Conservation (phyloP, 2,888 invertebrate species). For the Agrilus biguttatus region DNA sequence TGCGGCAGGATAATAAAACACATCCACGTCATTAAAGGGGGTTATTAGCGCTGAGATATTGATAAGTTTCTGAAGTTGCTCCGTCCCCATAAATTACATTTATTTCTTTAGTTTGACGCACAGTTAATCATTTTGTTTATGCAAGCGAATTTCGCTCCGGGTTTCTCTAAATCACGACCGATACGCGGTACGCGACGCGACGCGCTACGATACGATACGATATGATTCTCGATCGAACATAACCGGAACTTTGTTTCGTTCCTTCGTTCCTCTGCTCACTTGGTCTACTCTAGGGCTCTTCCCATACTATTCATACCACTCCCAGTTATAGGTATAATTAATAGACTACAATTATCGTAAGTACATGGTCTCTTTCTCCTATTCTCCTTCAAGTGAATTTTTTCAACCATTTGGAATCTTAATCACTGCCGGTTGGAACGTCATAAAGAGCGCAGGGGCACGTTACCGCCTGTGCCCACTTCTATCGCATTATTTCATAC, state of each 20-base stretch:
- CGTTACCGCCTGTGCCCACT: too few species aligned
- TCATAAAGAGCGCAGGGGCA: too few species aligned
- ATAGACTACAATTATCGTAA: too few species aligned
- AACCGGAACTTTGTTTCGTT: slow-evolving; percentile 31
- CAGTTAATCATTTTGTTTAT: slow-evolving; percentile 33
- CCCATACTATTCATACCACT: too few species aligned
- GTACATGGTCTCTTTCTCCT: too few species aligned
- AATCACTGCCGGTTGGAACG: too few species aligned
- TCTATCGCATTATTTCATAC: too few species aligned
- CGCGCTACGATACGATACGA: slow-evolving; percentile 15
- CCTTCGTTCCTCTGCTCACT: slow-evolving; percentile 25
- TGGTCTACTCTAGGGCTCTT: too few species aligned
- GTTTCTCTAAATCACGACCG: slow-evolving; percentile 27
- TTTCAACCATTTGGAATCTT: too few species aligned
- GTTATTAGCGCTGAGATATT: slow-evolving; percentile 33
- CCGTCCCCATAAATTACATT: slow-evolving; percentile 31
- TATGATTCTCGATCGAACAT: slow-evolving; percentile 22
- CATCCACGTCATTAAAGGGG: slow-evolving; percentile 31
- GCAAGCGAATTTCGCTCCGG: slow-evolving; percentile 28
- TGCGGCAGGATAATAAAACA: slow-evolving; percentile 22
- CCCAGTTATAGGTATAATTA: too few species aligned
- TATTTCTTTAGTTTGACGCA: slow-evolving; percentile 32
- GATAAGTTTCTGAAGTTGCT: slow-evolving; percentile 32
- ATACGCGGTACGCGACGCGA: slow-evolving; percentile 18
- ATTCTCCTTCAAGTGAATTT: too few species aligned